These are phyloP conservation scores for Nothoprocta pentlandii DNA, from an alignment of 2,113 vertebrate genomes.

Conservation along the genomic window DNA sequence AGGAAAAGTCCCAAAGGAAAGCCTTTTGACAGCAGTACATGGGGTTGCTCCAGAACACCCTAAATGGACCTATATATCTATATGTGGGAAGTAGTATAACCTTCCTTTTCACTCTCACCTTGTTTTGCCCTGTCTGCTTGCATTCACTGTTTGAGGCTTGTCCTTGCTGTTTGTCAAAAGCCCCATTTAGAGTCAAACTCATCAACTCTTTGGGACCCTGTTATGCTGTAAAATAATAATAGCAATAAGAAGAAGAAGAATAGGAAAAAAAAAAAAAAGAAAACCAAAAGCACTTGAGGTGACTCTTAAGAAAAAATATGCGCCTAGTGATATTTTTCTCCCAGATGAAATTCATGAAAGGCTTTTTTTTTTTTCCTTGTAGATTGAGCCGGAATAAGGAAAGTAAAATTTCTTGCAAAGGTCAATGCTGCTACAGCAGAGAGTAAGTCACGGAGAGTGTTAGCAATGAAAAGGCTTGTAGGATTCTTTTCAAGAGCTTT, in stretches of 20 bases:
- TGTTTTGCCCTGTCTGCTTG: background rate
- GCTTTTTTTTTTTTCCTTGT: background rate
- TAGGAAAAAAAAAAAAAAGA: background rate
- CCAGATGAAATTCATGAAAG: background rate
- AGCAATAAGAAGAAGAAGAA: background rate
- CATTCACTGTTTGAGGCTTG: background rate
- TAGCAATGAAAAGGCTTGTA: background rate
- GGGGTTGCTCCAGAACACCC: background rate
- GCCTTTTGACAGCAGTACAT: too few relatives aligned
- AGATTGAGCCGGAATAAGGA: background rate
- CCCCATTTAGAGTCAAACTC: background rate
- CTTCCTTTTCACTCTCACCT: background rate
- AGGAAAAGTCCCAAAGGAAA: background rate
- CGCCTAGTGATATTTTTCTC: background rate
- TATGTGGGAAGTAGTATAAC: background rate
- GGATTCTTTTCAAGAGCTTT: background rate
- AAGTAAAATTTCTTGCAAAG: background rate
- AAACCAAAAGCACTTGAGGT: too few relatives aligned
- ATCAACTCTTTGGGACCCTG: background rate
- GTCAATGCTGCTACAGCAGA: fast-evolving
- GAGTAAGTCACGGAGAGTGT: background rate
- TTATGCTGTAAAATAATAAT: fast-evolving
- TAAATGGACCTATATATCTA: background rate
- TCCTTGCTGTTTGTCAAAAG: background rate
- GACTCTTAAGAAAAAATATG: background rate